phyloP scores from a whole-genome alignment of 2,888 invertebrate species.

The Luperina testacea region DNA sequence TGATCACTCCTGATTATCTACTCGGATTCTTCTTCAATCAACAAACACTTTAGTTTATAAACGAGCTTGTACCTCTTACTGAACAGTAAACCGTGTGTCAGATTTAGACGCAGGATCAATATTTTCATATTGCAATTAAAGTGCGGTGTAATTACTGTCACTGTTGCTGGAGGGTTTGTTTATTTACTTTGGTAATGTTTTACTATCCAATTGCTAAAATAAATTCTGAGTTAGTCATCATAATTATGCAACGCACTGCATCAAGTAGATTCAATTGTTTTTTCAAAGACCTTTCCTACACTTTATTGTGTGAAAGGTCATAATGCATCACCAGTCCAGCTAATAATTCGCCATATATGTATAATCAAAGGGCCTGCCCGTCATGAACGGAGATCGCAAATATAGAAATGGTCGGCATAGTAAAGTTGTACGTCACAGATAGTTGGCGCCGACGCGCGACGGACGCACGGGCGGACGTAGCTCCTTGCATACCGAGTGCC shows the following conservation, averaged over 20 bases:
- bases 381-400: conserved; percentile 60
- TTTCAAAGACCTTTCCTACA: conserved; percentile 26
- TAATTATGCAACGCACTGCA: conserved; percentile 4
- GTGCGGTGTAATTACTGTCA: not conserved
- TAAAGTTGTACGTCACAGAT: conserved; percentile 61
- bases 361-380: conserved; percentile 49
- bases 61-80: conserved; percentile 40
- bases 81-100: conserved; percentile 31
- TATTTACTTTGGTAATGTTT: not conserved
- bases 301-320: conserved; percentile 3
- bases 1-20: conserved; percentile 71
- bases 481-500: conserved; percentile 77
- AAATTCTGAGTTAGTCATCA: not conserved
- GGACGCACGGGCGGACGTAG: conserved; percentile 51
- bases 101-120: conserved; percentile 15
- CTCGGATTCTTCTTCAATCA: conserved; percentile 76
- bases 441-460: conserved; percentile 51
- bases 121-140: conserved; percentile 15
- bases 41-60: conserved; percentile 66
- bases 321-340: conserved; percentile 8
- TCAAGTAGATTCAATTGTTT: conserved; percentile 4
- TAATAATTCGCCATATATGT: conserved; percentile 50
- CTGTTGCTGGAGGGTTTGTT: not conserved
- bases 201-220: not conserved
- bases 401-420: conserved; percentile 58